phyloP scores from a whole-genome alignment of 2,888 invertebrate genomes.

The Euplexia lucipara region DNA sequence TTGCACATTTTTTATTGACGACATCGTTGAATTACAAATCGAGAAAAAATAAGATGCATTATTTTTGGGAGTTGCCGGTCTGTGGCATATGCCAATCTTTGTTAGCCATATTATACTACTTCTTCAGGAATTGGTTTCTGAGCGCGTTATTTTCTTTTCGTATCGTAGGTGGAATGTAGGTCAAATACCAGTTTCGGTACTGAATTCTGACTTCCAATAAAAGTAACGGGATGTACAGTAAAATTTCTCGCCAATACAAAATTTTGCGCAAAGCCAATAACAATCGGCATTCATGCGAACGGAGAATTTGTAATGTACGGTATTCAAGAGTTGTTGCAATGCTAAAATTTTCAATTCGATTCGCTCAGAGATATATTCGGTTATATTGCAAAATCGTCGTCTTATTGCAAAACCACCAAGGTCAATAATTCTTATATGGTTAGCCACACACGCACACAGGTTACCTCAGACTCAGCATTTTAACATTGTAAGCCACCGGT shows the following conservation, averaged over 20 bases:
- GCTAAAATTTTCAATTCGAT: constrained; percentile 43
- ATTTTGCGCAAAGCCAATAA: constrained; percentile 30
- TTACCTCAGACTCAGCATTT: constrained; percentile 66
- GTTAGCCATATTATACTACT: neutral
- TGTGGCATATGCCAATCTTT: neutral
- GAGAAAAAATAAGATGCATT: constrained; percentile 27
- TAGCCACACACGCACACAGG: constrained; percentile 61
- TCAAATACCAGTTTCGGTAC: neutral
- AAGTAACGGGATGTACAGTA: constrained; percentile 10
- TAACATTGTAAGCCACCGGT: constrained; percentile 61
- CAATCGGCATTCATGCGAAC: constrained; percentile 23
- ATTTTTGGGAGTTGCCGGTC: constrained; percentile 20
- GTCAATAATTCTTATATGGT: constrained; percentile 65
- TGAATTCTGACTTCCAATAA: constrained; percentile 16
- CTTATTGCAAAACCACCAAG: constrained; percentile 66
- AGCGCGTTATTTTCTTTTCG: neutral
- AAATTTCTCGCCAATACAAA: constrained; percentile 2
- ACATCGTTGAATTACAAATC: constrained; percentile 23
- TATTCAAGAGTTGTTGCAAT: constrained; percentile 40
- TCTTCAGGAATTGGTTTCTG: neutral
- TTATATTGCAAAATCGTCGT: constrained; percentile 58
- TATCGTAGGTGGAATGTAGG: constrained; percentile 24
- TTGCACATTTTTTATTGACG: constrained; percentile 34
- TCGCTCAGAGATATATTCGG: constrained; percentile 43
- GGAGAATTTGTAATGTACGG: constrained; percentile 22